These are phyloP conservation scores for Columba janthina DNA, from an alignment of 2,113 vertebrate genomes.

Conservation along the genomic window DNA sequence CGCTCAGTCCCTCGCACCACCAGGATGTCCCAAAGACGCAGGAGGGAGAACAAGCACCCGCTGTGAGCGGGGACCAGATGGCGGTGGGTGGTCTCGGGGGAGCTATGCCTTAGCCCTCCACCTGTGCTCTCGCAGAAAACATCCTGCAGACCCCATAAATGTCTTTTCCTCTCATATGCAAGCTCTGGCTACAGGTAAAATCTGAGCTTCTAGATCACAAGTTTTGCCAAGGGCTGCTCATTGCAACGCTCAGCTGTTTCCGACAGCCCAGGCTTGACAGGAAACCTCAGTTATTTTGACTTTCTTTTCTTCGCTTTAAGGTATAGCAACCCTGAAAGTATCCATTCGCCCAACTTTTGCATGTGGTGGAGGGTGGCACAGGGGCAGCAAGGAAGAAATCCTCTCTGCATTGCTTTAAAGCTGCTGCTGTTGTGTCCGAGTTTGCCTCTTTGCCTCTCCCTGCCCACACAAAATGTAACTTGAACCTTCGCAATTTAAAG, in stretches of 20 bases:
- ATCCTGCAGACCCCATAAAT: neutral
- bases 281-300: neutral
- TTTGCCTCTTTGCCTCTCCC: neutral
- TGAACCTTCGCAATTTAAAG: neutral
- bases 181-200: neutral
- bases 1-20: neutral
- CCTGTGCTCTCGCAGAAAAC: accelerated
- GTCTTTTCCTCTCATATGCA: neutral
- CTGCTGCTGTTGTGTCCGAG: neutral
- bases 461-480: neutral
- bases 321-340: neutral
- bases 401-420: neutral
- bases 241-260: neutral
- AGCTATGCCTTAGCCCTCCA: neutral
- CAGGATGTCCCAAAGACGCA: neutral
- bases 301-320: neutral
- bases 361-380: neutral
- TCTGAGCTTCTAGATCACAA: accelerated
- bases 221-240: neutral
- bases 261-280: neutral
- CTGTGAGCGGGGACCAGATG: neutral
- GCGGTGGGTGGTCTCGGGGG: neutral
- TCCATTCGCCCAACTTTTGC: neutral
- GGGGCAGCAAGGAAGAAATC: too few species aligned
- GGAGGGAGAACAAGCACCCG: neutral